Evolutionary conservation across 1,140 invertebrate species (phyloP), one percentile per base, ranked within the genome.

Genomic region (Drosophila auraria): DNA sequence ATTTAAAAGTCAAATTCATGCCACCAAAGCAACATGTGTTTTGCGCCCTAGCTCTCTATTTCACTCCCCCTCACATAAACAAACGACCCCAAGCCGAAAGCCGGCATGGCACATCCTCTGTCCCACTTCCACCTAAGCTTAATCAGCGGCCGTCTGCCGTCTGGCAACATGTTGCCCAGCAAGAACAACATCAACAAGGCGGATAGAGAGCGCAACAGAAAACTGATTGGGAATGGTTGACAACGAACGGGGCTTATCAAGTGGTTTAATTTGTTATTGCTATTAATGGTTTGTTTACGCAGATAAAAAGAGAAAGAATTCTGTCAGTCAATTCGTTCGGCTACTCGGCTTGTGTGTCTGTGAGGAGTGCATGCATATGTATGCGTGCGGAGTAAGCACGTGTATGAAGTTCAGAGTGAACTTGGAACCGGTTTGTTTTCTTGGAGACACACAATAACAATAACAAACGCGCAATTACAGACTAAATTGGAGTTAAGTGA

Each of bases 1-100:
- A 53, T 12, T 12, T 54, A 53, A 8, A 42, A 40, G 25, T n/a
- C 9, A 53, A 45, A 66, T 62, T 27, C 30, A 47, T n/a, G 63
- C 57, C 25, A 30, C 38, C 44, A 70, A 53, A 71, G 68, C 68
- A 71, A 71, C 68, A 71, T 71, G 68, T 71, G 68, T 71, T 71
- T 69, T 20, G 3, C 14, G 17, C 14, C 23, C 15, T 30, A 30
- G 0, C 25, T 25, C 45, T 11, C 33, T 15, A 2, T 54, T n/a
- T 42, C 61, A 11, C 14, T 38, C 11, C 5, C 60, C 2, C 42
- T 27, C 14, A 27, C 15, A 17, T 17, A 56, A 8, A 17, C n/a
- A 33, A 12, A 33, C 11, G 17, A 36, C 51, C 50, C 50, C 51
- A 54, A 54, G 30, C 51, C 5, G 20, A 11, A 30, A 56, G 50